Evolutionary conservation across 2,797 vertebrate genomes (phyloP).

Genomic region (Ctenopoma kingsleyae): DNA sequence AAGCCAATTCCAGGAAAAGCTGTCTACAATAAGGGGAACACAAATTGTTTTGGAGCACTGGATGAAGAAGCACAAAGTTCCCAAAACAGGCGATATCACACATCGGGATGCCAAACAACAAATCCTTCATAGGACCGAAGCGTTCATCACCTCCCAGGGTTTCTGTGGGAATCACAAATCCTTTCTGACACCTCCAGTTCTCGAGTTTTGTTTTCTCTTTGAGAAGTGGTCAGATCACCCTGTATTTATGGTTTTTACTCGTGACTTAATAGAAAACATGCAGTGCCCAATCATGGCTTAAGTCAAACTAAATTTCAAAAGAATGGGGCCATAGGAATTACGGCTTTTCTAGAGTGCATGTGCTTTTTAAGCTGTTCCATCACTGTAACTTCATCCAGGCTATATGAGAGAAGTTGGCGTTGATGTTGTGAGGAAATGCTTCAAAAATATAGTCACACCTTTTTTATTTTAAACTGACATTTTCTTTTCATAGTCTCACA

Average conservation of each 20-base stretch:
- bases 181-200: constrained; percentile 33
- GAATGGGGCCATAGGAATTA: not conserved
- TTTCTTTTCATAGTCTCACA: constrained; percentile 27
- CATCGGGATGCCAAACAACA: constrained; percentile 54
- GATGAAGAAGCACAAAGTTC: constrained; percentile 57
- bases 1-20: constrained; percentile 37
- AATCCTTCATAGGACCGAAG: constrained; percentile 32
- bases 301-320: constrained; percentile 22
- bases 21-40: constrained; percentile 9
- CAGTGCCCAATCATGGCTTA: not conserved
- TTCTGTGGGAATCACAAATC: constrained; percentile 48
- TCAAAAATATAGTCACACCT: constrained; percentile 8
- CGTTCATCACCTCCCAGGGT: constrained; percentile 49
- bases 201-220: constrained; percentile 47
- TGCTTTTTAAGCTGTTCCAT: not conserved
- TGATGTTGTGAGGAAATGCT: constrained; percentile 31
- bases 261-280: constrained; percentile 36
- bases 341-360: not conserved
- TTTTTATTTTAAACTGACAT: constrained; percentile 41
- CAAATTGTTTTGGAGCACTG: constrained; percentile 60
- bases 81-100: constrained; percentile 71
- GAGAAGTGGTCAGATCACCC: constrained; percentile 55
- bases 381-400: constrained; percentile 8
- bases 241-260: constrained; percentile 37
- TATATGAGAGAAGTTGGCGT: constrained; percentile 1